These are phyloP conservation scores for Pseudomyrmex sp. DNA, from an alignment of 1,140 invertebrate species.

Conservation along the genomic window DNA sequence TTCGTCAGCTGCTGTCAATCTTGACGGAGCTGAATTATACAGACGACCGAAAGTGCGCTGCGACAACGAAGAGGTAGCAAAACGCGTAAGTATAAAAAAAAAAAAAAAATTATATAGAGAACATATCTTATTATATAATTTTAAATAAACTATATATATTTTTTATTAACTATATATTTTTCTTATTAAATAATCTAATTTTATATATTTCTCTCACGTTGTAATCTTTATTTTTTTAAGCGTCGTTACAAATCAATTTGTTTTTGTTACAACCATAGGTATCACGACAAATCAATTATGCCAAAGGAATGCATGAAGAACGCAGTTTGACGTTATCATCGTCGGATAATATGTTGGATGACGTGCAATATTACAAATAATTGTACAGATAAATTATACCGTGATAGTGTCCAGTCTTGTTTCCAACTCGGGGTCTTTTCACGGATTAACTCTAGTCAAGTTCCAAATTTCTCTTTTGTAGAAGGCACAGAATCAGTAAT, in stretches of 20 bases:
- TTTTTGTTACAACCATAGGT: conserved; percentile 81
- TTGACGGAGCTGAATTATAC: conserved; percentile 85
- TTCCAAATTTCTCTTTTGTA: conserved; percentile 16
- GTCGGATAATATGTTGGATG: conserved; percentile 84
- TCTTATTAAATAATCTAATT: background rate
- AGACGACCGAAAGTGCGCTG: conserved; percentile 93
- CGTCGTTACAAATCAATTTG: background rate
- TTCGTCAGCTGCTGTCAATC: conserved; percentile 79
- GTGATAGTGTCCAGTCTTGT: background rate
- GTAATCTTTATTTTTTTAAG: background rate
- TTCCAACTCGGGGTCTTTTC: conserved; percentile 30
- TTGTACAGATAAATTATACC: background rate
- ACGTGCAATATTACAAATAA: conserved; percentile 83
- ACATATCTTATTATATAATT: no score
- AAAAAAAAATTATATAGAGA: no score
- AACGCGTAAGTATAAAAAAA: conserved; percentile 88
- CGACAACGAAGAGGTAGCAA: conserved; percentile 91
- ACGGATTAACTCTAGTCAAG: conserved; percentile 54
- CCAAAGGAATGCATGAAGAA: conserved; percentile 94
- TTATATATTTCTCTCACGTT: background rate
- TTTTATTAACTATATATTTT: no score
- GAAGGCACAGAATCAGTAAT: conserved; percentile 28
- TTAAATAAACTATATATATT: no score
- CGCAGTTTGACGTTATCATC: conserved; percentile 84
- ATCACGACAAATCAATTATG: conserved; percentile 92